phyloP scores from a whole-genome alignment of 2,113 vertebrate genomes.

The Nannospalax galili region DNA sequence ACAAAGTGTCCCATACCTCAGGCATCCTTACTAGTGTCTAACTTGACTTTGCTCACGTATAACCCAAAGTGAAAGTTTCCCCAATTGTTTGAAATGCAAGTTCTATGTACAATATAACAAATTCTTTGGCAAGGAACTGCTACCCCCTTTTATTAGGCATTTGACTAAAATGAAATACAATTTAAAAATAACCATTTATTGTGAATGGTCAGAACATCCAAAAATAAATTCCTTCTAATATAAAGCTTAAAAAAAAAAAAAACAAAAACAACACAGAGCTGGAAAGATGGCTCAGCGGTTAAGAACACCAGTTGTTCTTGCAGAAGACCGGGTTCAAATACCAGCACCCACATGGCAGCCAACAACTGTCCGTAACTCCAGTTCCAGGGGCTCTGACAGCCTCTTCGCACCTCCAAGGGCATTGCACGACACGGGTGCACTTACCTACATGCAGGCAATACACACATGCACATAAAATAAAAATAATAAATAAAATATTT shows the following conservation, averaged over 20 bases:
- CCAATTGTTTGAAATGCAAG: not conserved
- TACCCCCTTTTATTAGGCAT: not conserved
- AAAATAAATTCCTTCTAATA: constrained; percentile 38
- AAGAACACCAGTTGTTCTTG: too few species aligned
- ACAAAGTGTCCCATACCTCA: not conserved
- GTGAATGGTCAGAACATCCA: not conserved
- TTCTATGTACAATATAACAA: not conserved
- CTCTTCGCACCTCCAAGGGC: too few species aligned
- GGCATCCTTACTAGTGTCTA: not conserved
- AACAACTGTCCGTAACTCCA: too few species aligned
- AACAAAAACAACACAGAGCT: too few species aligned
- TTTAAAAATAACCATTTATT: constrained; percentile 19
- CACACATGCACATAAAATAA: too few species aligned
- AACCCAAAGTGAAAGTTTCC: not conserved
- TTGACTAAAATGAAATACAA: constrained; percentile 46
- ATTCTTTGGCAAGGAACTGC: not conserved
- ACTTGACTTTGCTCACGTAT: not conserved
- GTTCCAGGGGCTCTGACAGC: too few species aligned
- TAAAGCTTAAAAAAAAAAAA: not conserved
- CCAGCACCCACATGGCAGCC: too few species aligned
- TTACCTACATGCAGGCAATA: too few species aligned
- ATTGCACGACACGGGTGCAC: too few species aligned
- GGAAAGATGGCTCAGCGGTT: too few species aligned
- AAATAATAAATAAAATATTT: too few species aligned
- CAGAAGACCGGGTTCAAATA: too few species aligned